A percentile compares a stretch with the other conserved stretches of the same genome.
These are phyloP conservation scores for Forficula auricularia DNA, from an alignment of 1,140 invertebrate species.

Conservation along the genomic window DNA sequence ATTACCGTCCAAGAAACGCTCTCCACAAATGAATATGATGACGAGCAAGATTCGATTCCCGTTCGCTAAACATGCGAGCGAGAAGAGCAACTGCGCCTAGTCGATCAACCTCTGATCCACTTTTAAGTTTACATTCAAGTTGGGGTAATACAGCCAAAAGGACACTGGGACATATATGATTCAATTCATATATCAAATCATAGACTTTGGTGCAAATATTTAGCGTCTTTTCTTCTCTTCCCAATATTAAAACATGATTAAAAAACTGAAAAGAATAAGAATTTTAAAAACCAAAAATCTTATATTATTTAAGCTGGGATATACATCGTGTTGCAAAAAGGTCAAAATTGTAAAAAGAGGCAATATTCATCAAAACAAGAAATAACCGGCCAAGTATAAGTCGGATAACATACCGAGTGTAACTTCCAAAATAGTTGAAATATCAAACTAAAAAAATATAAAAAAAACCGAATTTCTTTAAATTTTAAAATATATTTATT, in stretches of 20 bases:
- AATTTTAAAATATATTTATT: no score
- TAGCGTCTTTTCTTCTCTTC: constrained; percentile 68
- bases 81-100: constrained; percentile 75
- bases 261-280: constrained; percentile 56
- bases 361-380: no score
- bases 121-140: constrained; percentile 82
- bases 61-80: constrained; percentile 92
- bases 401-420: no score
- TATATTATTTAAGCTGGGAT: not conserved
- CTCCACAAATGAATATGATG: constrained; percentile 72
- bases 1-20: constrained; percentile 61
- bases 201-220: constrained; percentile 74
- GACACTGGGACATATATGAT: constrained; percentile 80
- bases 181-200: constrained; percentile 91
- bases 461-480: no score
- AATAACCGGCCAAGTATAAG: no score
- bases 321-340: no score
- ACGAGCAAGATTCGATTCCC: constrained; percentile 72
- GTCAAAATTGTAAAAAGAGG: no score
- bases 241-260: constrained; percentile 82
- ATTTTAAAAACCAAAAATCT: constrained; percentile 1
- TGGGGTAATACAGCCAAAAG: constrained; percentile 80
- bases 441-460: no score
- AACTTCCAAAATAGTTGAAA: no score
- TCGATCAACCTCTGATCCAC: constrained; percentile 68